phyloP scores from a whole-genome alignment of 2,888 invertebrate genomes.

The Leucozona laternaria region DNA sequence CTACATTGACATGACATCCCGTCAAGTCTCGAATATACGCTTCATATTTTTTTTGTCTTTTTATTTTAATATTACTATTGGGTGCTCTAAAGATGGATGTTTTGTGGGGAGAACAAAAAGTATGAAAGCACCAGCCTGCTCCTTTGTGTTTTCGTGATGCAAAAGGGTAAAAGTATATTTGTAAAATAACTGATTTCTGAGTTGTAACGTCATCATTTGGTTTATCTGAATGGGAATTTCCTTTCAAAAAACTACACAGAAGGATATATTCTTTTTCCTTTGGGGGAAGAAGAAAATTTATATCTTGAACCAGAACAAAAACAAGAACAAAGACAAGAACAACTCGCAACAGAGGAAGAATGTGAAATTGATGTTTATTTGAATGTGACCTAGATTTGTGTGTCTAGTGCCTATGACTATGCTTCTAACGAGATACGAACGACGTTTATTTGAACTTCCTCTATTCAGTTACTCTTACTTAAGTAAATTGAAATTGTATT shows the following conservation, averaged over 20 bases:
- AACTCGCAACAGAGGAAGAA: conserved; percentile 15
- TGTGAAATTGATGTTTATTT: conserved; percentile 26
- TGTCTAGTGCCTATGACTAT: neutral
- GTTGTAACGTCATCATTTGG: conserved; percentile 39
- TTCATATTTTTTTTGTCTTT: neutral
- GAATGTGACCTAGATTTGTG: conserved; percentile 27
- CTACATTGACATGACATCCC: conserved; percentile 31
- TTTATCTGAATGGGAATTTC: conserved; percentile 27
- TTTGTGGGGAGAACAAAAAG: conserved; percentile 4
- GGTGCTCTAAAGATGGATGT: conserved; percentile 27
- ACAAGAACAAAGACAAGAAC: too few relatives aligned
- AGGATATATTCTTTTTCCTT: neutral
- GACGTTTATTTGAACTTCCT: conserved; percentile 1
- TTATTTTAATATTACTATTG: conserved; percentile 11
- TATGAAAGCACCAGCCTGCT: neutral
- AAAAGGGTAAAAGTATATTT: conserved; percentile 34
- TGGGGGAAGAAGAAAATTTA: conserved; percentile 7
- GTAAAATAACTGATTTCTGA: conserved; percentile 36
- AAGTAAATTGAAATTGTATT: neutral
- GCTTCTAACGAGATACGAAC: conserved; percentile 1
- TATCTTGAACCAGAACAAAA: conserved; percentile 12
- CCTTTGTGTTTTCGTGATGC: conserved; percentile 17
- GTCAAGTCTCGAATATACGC: conserved; percentile 24
- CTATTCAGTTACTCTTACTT: neutral
- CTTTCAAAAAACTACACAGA: conserved; percentile 12